phyloP scores from a whole-genome alignment of 2,113 vertebrate genomes.

The Apaloderma vittatum region DNA sequence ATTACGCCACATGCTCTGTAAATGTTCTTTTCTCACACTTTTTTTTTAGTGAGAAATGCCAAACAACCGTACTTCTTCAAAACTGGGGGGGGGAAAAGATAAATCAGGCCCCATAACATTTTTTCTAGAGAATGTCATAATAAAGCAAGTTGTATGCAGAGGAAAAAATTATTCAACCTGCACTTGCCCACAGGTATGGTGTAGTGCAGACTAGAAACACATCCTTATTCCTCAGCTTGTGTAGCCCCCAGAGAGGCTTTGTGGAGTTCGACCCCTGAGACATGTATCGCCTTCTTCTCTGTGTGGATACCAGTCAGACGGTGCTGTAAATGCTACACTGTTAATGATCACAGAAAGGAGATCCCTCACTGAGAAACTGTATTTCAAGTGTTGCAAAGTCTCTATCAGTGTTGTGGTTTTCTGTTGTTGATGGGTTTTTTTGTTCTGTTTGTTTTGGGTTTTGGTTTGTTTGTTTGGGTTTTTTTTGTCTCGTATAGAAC shows the following conservation, averaged over 20 bases:
- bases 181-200: background rate
- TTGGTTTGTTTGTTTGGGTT: too few species aligned
- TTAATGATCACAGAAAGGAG: background rate
- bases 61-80: background rate
- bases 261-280: background rate
- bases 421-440: too few species aligned
- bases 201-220: background rate
- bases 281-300: background rate
- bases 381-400: background rate
- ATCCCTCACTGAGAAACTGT: background rate
- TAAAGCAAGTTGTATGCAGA: background rate
- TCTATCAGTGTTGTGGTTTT: too few species aligned
- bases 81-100: rapidly evolving
- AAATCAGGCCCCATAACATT: background rate
- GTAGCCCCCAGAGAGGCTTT: background rate
- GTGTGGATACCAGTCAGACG: background rate
- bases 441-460: too few species aligned
- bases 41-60: background rate
- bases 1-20: constrained; percentile 14
- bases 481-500: background rate
- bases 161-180: background rate
- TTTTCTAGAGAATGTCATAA: background rate
- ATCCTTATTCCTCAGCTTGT: background rate
- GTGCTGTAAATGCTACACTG: background rate
- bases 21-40: background rate